Evolutionary conservation across 2,113 vertebrate species (phyloP), one percentile per base, ranked within the genome.

Genomic region (Gnathonemus echidnorhynchus): DNA sequence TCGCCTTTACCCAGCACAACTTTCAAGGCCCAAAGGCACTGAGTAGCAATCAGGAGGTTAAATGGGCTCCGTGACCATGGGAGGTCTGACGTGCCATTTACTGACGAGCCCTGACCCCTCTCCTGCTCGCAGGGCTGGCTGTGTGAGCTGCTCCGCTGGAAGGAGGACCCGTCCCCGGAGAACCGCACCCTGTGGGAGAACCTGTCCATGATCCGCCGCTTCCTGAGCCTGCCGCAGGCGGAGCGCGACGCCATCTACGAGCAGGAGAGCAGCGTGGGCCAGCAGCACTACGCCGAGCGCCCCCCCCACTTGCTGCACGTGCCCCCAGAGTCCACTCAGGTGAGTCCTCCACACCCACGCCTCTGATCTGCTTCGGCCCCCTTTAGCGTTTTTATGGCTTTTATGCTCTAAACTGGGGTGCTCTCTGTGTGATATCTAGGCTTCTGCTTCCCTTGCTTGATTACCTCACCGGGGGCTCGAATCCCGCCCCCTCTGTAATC

Each of bases 181-280:
- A 98, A 98, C 95, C 96, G 98, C 89, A 98, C 98, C 77, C 95
- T 99, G 89, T 99, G 98, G 97, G 98, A 98, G 93, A 98, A 98
- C 94, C 95, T 98, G 87, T 98, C 97, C 94, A 97, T 98, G 97
- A 99, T 99, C 94, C 97, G 97, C 89, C 96, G 97, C 92, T 99
- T 98, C 96, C 97, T 98, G 92, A 97, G 97, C 94, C 95, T 98
- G 95, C 95, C 97, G 88, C 98, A 99, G 96, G 95, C 95, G 2
- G 98, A 99, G 92, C 95, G 98, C 0, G 98, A 99, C 89, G 96
- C 97, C 92, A 97, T 98, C 93, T 99, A 99, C 10, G 98, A 99
- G 89, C 97, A 98, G 95, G 98, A 99, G 95, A 98, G 98, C 96
- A 97, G 95, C 90, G 94, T 95, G 6, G 96, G 96, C 39, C 52